A percentile compares a stretch with the other conserved stretches of the same genome.
These are phyloP conservation scores for Sphaerophoria rueppellii DNA, from an alignment of 2,888 invertebrate species.

Conservation along the genomic window DNA sequence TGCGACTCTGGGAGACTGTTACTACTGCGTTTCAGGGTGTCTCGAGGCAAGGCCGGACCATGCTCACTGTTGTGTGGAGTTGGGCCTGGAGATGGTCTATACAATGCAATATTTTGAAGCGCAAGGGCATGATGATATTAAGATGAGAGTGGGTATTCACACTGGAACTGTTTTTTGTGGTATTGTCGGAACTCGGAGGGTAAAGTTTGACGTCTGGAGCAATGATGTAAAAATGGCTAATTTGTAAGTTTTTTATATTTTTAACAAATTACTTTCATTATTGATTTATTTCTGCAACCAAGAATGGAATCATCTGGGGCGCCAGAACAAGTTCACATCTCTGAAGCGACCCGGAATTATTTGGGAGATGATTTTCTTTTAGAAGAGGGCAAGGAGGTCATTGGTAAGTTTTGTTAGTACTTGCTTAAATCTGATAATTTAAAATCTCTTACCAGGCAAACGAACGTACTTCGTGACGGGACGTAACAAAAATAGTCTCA, in stretches of 20 bases:
- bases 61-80: slow-evolving; percentile 97
- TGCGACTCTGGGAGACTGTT: slow-evolving; percentile 96
- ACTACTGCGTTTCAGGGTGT: slow-evolving; percentile 97
- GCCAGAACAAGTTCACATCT: slow-evolving; percentile 95
- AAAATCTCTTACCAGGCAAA: slow-evolving; percentile 84
- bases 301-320: slow-evolving; percentile 96
- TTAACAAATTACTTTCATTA: neutral
- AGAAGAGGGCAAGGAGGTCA: slow-evolving; percentile 91
- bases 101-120: slow-evolving; percentile 95
- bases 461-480: slow-evolving; percentile 94
- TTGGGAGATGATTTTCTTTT: slow-evolving; percentile 91
- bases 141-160: slow-evolving; percentile 98
- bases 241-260: slow-evolving; percentile 81
- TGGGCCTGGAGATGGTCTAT: slow-evolving; percentile 98
- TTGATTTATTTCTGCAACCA: slow-evolving; percentile 11
- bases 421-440: slow-evolving; percentile 45
- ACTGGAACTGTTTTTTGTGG: slow-evolving; percentile 98
- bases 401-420: slow-evolving; percentile 75
- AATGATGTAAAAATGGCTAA: slow-evolving; percentile 98
- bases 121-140: slow-evolving; percentile 94
- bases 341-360: slow-evolving; percentile 92
- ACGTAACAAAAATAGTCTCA: slow-evolving; percentile 83
- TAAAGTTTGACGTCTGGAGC: slow-evolving; percentile 99
- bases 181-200: slow-evolving; percentile 95
- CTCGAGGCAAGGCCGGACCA: slow-evolving; percentile 96